Percentiles rank a stretch among this genome's conserved stretches.
Conservation (phyloP, 2,888 invertebrate species). For the Chouioia cunea region DNA sequence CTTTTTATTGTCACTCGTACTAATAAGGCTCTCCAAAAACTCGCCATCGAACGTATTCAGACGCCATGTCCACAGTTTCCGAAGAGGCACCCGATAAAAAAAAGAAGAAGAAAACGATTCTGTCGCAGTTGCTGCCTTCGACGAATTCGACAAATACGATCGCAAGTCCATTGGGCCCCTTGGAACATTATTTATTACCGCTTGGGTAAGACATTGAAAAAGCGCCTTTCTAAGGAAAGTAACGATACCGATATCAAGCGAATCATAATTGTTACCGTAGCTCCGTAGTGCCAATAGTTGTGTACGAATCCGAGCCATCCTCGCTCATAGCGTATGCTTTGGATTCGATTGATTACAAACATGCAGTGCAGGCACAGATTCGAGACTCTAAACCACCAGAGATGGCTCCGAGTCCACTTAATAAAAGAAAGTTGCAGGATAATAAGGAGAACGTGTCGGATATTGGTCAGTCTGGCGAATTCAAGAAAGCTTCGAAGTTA, state of each 20-base stretch:
- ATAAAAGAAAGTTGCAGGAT: slow-evolving; percentile 68
- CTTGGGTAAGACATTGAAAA: slow-evolving; percentile 68
- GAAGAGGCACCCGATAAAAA: slow-evolving; percentile 69
- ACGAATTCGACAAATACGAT: slow-evolving; percentile 67
- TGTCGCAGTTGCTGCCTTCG: slow-evolving; percentile 77
- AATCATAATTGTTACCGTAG: slow-evolving; percentile 48
- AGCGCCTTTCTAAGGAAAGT: neutral
- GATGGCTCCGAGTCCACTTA: slow-evolving; percentile 69
- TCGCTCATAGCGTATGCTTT: slow-evolving; percentile 89
- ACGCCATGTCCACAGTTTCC: slow-evolving; percentile 50
- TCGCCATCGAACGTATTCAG: slow-evolving; percentile 31
- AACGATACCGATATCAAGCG: neutral
- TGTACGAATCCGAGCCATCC: slow-evolving; percentile 85
- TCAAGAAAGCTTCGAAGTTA: slow-evolving; percentile 62
- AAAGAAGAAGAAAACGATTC: slow-evolving; percentile 76
- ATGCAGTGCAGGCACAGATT: slow-evolving; percentile 70
- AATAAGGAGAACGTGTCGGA: slow-evolving; percentile 66
- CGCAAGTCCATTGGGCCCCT: slow-evolving; percentile 74
- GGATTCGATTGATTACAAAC: slow-evolving; percentile 79
- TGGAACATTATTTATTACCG: slow-evolving; percentile 80
- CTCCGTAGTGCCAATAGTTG: slow-evolving; percentile 75
- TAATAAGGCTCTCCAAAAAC: slow-evolving; percentile 43
- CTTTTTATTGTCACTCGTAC: neutral
- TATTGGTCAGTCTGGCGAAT: slow-evolving; percentile 58
- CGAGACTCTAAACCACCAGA: slow-evolving; percentile 63